Conservation (phyloP, 2,113 vertebrate genomes). For the Xiphias gladius region DNA sequence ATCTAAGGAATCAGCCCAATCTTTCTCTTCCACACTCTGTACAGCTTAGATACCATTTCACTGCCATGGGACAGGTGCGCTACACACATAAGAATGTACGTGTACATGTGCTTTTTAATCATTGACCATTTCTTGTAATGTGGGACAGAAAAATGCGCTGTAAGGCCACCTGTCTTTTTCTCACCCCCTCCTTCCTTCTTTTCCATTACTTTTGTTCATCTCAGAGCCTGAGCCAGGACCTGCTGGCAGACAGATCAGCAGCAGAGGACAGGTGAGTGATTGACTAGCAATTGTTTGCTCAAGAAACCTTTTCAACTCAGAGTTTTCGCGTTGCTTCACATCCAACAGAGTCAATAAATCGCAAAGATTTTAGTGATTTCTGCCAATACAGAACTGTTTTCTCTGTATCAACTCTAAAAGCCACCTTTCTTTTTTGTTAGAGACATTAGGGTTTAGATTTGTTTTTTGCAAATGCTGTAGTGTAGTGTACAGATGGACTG, state of each 20-base stretch:
- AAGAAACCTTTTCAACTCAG: not conserved
- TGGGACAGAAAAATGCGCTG: not conserved
- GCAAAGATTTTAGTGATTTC: no score
- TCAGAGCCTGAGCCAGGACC: constrained; percentile 76
- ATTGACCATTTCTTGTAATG: constrained; percentile 46
- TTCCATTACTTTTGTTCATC: constrained; percentile 16
- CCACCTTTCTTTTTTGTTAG: not conserved
- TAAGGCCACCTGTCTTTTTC: constrained; percentile 42
- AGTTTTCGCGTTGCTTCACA: not conserved
- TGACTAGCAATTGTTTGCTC: not conserved
- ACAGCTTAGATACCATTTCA: constrained; percentile 44
- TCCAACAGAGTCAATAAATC: not conserved
- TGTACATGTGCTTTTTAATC: constrained; percentile 24
- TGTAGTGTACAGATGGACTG: not conserved
- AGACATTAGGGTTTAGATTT: not conserved
- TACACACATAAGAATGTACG: constrained; percentile 7
- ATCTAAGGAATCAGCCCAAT: constrained; percentile 77
- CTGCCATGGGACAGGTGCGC: constrained; percentile 77
- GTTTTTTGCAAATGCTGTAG: not conserved
- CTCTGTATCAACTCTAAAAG: not conserved
- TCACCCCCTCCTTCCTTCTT: constrained; percentile 5
- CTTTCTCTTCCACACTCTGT: constrained; percentile 35
- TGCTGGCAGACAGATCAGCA: constrained; percentile 55
- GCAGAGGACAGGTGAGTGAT: constrained; percentile 78
- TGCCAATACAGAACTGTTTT: not conserved